Evolutionary conservation across 2,113 vertebrate species (phyloP), one percentile per base, ranked within the genome.

Genomic region (Ramphastos sulfuratus): DNA sequence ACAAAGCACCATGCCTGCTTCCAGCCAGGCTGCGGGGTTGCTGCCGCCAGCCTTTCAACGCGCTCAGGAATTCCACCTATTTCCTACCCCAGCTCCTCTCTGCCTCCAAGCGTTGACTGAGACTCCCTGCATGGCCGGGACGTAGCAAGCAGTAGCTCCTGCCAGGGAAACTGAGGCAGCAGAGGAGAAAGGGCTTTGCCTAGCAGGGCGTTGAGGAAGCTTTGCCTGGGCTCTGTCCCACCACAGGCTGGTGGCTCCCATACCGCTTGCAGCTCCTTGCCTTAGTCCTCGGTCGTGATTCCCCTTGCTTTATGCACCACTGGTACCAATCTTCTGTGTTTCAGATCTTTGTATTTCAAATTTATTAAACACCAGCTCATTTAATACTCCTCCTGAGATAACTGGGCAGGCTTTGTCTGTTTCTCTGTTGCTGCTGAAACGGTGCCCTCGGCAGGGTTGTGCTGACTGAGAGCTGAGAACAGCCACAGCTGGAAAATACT

Each of bases 1-100:
- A 94, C 87, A 95, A 89, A 96, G 86, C 83, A 92, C 88, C 52
- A 30, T 4, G 56, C 69, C 76, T 81, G 92, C 69, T 95, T 92
- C 92, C 93, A 87, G 18, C 7, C 80, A 59, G 94, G 76, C 95
- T 89, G 78, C 74, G 81, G 87, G 90, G 87, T 19, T 28, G 63
- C 87, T 31, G 85, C 79, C 14, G 5, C 89, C 74, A 59, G 82
- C 81, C 91, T 88, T 93, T 80, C 76, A 4, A 76, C 15, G 2
- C 33, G 60, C 90, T 92, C 71, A 79, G 92, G 94, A 95, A 94
- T 96, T 95, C 84, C 94, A 89, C 61, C 48, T 91, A 93, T 94
- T 96, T 94, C 94, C 93, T 90, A 96, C 33, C 50, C 84, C 35
- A 73, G 82, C 91, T 89, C 89, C 55, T 66, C 65, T 80, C 76